Evolutionary conservation across 2,797 vertebrate genomes (phyloP), one percentile per base, ranked within the genome.

Genomic region (Enteromius viviparus): DNA sequence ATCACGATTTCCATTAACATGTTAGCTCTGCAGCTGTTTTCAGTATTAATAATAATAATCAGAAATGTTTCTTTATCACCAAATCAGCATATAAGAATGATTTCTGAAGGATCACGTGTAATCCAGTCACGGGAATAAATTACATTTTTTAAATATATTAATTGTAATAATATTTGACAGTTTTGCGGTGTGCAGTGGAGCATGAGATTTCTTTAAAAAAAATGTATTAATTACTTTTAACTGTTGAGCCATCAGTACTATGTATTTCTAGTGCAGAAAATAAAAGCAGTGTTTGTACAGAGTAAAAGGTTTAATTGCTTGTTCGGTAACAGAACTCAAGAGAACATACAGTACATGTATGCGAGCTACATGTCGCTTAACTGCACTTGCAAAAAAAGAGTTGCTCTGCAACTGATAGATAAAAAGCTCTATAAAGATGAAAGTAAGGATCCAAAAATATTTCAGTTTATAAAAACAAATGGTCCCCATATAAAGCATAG

Each of bases 351-450:
- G 58, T 65, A 34, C 53, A 65, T 55, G 34, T 40, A 81, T 49
- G 51, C 45, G 65, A 29, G 11, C 40, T 71, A 26, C 32, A 83
- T 14, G 65, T 83, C 45, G 71, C 51, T 26, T 74, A 23, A 51
- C n/a, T 65, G 64, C 49, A 66, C 6, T 70, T 45, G 55, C 45
- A 80, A 80, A 77, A 19, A 34, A 58, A 76, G 19, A 78, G 84
- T 88, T 85, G 81, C 78, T 81, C 82, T 85, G 72, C 86, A 85
- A 87, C 85, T 34, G 58, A 68, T 32, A 75, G 64, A 75, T 12
- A 74, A 78, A 82, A 74, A 65, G 49, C 65, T 79, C n/a, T 14
- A 76, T 78, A 47, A 83, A 79, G 72, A 80, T 53, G 1, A 76
- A 3, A 80, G 69, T n/a, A 78, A 51, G 45, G 37, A 71, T 80